phyloP scores from a whole-genome alignment of 2,113 vertebrate genomes.

The Grammomys dolichurus region DNA sequence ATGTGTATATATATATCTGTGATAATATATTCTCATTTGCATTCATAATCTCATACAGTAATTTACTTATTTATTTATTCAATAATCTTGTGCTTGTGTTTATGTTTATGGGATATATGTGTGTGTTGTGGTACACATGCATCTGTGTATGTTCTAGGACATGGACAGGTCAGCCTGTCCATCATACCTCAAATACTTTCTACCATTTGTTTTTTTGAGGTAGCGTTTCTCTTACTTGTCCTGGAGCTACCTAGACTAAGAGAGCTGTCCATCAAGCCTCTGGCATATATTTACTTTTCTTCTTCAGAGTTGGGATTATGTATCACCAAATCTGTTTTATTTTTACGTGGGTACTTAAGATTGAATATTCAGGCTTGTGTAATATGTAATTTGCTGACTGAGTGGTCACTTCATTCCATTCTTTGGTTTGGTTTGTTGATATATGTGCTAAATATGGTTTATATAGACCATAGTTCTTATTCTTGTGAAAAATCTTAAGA shows the following conservation, averaged over 20 bases:
- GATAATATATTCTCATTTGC: background rate
- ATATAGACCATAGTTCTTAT: background rate
- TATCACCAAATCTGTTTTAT: background rate
- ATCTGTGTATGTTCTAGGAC: background rate
- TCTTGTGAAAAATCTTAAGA: background rate
- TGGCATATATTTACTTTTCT: too few relatives aligned
- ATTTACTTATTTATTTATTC: background rate
- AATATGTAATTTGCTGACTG: background rate
- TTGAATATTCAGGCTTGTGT: background rate
- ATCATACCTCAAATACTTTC: background rate
- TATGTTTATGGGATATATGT: background rate
- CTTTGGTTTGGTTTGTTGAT: background rate
- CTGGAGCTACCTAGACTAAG: too few relatives aligned
- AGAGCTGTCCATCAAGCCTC: background rate
- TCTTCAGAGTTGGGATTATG: background rate
- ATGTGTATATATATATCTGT: background rate
- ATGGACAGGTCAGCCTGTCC: background rate
- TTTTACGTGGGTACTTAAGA: background rate
- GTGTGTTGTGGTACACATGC: background rate
- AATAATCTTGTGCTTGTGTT: background rate
- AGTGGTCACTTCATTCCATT: background rate
- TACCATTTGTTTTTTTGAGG: background rate
- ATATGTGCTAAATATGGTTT: background rate
- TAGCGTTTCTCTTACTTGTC: too few relatives aligned
- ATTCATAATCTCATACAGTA: background rate